phyloP scores from a whole-genome alignment of 2,888 invertebrate species.

The Melanostoma scalare region DNA sequence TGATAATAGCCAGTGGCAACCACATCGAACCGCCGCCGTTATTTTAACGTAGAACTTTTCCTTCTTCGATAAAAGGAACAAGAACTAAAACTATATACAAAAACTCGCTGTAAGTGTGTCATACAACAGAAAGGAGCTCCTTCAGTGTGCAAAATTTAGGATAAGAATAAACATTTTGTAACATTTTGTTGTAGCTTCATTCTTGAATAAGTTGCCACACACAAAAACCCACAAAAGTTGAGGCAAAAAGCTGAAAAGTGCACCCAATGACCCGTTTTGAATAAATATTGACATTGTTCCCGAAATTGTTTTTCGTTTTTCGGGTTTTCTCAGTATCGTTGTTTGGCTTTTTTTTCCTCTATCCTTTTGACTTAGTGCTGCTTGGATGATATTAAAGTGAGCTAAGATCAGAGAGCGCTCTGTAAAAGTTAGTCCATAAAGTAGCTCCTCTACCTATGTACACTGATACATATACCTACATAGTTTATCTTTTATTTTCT shows the following conservation, averaged over 20 bases:
- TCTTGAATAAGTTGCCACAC: background rate
- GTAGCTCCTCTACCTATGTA: background rate
- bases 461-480: background rate
- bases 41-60: conserved; percentile 63
- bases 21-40: background rate
- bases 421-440: conserved; percentile 21
- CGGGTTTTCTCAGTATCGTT: conserved; percentile 22
- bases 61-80: background rate
- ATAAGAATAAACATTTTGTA: conserved; percentile 60
- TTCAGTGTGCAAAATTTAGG: conserved; percentile 58
- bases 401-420: background rate
- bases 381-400: background rate
- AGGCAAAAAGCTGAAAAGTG: conserved; percentile 64
- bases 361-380: conserved; percentile 54
- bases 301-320: conserved; percentile 71
- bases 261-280: conserved; percentile 72
- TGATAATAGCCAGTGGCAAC: background rate
- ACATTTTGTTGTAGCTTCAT: conserved; percentile 50
- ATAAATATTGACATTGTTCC: conserved; percentile 73
- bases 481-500: conserved; percentile 17
- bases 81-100: background rate
- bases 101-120: conserved; percentile 12
- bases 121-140: conserved; percentile 13
- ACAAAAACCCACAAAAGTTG: conserved; percentile 24
- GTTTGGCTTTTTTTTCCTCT: conserved; percentile 32